Conservation (phyloP, 2,797 vertebrate genomes). For the Podargus strigoides region DNA sequence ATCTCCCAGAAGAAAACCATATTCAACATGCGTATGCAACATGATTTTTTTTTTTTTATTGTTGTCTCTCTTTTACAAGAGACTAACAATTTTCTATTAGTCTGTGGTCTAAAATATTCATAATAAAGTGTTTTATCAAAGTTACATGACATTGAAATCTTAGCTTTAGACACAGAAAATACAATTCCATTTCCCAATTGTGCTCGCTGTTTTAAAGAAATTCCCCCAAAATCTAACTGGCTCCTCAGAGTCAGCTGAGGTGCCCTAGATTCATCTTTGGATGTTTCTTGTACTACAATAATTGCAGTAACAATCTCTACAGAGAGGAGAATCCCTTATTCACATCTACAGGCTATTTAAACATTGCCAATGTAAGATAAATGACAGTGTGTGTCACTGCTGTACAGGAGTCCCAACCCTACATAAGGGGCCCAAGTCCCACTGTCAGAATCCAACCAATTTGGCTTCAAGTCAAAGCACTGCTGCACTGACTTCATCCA, state of each 20-base stretch:
- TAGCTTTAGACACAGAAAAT: neutral
- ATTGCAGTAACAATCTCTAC: neutral
- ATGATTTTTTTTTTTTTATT: neutral
- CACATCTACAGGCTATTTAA: neutral
- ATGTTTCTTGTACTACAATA: neutral
- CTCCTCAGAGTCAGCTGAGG: neutral
- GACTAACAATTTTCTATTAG: neutral
- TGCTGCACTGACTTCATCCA: neutral
- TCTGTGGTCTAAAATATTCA: neutral
- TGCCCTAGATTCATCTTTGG: neutral
- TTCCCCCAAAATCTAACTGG: neutral
- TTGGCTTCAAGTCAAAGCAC: neutral
- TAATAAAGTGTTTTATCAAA: neutral
- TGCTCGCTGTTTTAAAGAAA: neutral
- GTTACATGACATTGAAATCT: neutral
- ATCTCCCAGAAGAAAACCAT: neutral
- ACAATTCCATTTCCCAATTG: neutral
- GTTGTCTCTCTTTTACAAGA: neutral
- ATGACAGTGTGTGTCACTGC: fast-evolving
- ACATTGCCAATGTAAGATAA: neutral
- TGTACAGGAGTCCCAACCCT: neutral
- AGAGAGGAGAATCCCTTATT: neutral
- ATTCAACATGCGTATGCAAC: neutral
- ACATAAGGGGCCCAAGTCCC: neutral
- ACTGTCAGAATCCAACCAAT: neutral